Conservation (phyloP, 35 echinoderm and acorn worm species). For the Ophioderma brevispina region DNA sequence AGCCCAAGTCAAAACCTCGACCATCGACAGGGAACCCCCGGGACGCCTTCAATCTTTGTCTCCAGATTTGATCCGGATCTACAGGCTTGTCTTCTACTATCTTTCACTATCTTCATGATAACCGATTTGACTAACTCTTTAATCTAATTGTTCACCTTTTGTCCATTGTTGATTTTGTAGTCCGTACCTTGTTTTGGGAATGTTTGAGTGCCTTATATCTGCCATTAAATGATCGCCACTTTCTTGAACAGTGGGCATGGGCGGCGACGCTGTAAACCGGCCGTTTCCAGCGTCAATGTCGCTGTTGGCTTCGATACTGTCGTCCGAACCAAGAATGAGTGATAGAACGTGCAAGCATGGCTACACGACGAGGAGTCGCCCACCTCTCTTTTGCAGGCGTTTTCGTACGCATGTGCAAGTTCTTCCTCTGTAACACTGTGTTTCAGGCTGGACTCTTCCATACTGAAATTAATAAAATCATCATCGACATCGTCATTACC, state of each 20-base stretch:
- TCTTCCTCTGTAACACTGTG: neutral
- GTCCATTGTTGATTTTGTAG: too few relatives aligned
- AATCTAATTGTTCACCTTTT: too few relatives aligned
- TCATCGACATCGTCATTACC: too few relatives aligned
- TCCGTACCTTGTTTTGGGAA: neutral
- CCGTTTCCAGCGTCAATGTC: neutral
- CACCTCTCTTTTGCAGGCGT: neutral
- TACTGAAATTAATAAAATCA: too few relatives aligned
- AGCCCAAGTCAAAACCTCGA: too few relatives aligned
- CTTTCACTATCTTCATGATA: too few relatives aligned
- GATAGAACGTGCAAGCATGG: neutral
- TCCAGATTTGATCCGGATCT: too few relatives aligned
- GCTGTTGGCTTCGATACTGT: neutral
- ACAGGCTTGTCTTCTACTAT: too few relatives aligned
- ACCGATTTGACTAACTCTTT: too few relatives aligned
- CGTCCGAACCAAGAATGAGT: neutral
- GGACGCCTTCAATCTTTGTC: too few relatives aligned
- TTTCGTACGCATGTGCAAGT: neutral
- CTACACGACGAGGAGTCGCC: neutral
- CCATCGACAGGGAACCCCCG: too few relatives aligned
- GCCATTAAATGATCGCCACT: neutral
- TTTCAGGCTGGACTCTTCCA: neutral
- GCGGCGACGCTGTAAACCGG: neutral
- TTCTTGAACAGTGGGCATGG: neutral
- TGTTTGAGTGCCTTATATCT: neutral